These are phyloP conservation scores for Theretra japonica DNA, from an alignment of 2,888 invertebrate genomes.

Conservation along the genomic window DNA sequence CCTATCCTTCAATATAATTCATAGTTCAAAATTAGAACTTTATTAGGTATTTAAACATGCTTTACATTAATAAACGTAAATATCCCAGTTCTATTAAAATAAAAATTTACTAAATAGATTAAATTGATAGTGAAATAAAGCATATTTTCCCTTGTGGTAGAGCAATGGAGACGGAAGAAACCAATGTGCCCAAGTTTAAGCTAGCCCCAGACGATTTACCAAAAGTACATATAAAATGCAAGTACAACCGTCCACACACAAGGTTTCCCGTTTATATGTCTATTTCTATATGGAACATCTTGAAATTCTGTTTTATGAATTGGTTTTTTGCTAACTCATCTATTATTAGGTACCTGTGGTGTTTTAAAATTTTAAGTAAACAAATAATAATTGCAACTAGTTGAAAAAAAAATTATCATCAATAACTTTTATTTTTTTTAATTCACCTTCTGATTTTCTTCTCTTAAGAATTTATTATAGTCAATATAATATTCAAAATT, in stretches of 20 bases:
- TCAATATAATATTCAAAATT: too few species aligned
- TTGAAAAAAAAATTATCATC: too few species aligned
- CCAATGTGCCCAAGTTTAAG: slow-evolving; percentile 60
- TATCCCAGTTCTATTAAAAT: too few species aligned
- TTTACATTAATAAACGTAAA: too few species aligned
- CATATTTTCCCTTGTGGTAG: slow-evolving; percentile 13
- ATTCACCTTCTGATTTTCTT: too few species aligned
- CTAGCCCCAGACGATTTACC: slow-evolving; percentile 68
- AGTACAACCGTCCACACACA: slow-evolving; percentile 78
- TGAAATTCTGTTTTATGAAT: slow-evolving; percentile 33
- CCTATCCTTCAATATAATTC: too few species aligned
- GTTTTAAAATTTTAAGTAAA: too few species aligned
- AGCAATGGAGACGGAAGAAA: slow-evolving; percentile 71
- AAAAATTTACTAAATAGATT: neutral
- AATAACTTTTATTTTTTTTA: too few species aligned
- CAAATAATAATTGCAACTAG: too few species aligned
- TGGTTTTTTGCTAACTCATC: neutral
- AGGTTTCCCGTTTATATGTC: slow-evolving; percentile 57
- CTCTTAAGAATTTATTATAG: too few species aligned
- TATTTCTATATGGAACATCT: slow-evolving; percentile 31
- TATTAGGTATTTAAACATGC: too few species aligned
- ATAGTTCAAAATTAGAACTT: too few species aligned
- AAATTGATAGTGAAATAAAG: neutral
- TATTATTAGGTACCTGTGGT: neutral
- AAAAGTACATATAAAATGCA: slow-evolving; percentile 77